Evolutionary conservation across 2,797 vertebrate genomes (phyloP).

Genomic region (Glyptemys insculpta): DNA sequence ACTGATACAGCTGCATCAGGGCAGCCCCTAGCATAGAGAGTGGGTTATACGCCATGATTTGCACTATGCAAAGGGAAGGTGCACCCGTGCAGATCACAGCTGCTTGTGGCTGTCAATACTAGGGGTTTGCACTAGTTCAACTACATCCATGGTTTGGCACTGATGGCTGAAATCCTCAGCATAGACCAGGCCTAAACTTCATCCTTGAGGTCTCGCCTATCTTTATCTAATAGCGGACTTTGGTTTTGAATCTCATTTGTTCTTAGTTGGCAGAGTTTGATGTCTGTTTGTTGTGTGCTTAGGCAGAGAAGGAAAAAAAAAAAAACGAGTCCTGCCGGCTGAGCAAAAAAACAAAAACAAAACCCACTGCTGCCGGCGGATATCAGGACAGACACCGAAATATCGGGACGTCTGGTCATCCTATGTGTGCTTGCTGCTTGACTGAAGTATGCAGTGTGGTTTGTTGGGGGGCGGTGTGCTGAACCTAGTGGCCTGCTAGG

Average conservation of each 20-base stretch:
- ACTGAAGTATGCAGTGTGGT: not conserved
- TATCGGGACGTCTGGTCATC: no score
- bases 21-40: no score
- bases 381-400: no score
- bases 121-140: not conserved
- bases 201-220: not conserved
- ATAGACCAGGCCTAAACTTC: not conserved
- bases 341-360: no score
- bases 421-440: not conserved
- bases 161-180: not conserved
- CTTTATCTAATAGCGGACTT: not conserved
- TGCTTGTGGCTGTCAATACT: no score
- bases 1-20: no score
- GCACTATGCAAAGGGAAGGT: no score
- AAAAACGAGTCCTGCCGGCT: no score
- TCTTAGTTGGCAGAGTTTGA: not conserved
- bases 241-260: not conserved
- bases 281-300: not conserved
- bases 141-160: not conserved
- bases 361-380: no score
- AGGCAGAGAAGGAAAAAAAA: no score
- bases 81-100: no score
- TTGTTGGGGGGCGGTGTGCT: not conserved
- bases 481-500: not conserved
- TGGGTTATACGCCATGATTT: no score